Evolutionary conservation across 2,113 vertebrate genomes (phyloP), one percentile per base, ranked within the genome.

Genomic region (Myotis brandtii): DNA sequence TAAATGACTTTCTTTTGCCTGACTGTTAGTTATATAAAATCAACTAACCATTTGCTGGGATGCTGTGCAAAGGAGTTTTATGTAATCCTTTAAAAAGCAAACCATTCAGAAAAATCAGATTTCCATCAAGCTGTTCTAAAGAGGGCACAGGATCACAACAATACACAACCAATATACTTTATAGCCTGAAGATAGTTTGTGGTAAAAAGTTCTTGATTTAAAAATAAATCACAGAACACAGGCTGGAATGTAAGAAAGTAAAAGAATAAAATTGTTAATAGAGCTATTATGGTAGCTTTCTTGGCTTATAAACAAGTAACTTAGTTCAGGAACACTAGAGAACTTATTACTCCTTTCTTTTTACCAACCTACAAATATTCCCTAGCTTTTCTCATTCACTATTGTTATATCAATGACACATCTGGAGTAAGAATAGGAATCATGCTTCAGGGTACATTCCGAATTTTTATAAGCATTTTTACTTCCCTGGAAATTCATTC

Each of bases 1-100:
- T 91, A 81, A 95, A 80, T 96, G 93, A 95, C 95, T 95, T 96
- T 97, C 86, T 95, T 56, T 97, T 96, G 37, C 50, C 85, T 96
- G 95, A 96, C 52, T 84, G 89, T 96, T 94, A 86, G 87, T 91
- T 89, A 67, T 40, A 70, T 87, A 88, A 84, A 66, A 96, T 94
- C 80, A 97, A 93, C 52, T 62, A 84, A 91, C 59, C 67, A 89
- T 95, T 97, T 97, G 95, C 96, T 94, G 64, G 48, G 56, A 67
- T 43, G 50, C 37, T 87, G 25, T 52, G 34, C 93, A 96, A 66
- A 93, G 54, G 59, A 87, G 59, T 91, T 95, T 93, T 86, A 84
- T 89, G 64, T 73, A 83, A 87, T 86, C 52, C 86, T 94, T 93
- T 95, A 62, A 91, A 76, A 91, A 81, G 23, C 52, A 89, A 91